phyloP scores from a whole-genome alignment of 2,113 vertebrate genomes.

The Chelonoidis abingdonii region DNA sequence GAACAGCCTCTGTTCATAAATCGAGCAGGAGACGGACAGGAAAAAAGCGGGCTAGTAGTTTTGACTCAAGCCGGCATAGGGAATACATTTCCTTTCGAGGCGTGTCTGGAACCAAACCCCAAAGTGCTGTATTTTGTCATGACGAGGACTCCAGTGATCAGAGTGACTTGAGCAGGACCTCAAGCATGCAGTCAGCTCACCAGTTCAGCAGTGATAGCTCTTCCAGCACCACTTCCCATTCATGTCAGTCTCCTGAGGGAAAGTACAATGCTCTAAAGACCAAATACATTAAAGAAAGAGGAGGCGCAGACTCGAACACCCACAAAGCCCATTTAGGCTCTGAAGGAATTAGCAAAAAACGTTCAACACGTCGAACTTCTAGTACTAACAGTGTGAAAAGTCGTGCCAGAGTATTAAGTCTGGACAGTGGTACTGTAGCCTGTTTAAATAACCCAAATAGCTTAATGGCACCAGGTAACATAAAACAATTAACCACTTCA shows the following conservation, averaged over 20 bases:
- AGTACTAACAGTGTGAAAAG: constrained; percentile 91
- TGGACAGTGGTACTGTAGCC: constrained; percentile 96
- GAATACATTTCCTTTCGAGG: constrained; percentile 90
- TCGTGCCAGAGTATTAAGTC: constrained; percentile 92
- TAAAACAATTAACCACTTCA: constrained; percentile 95
- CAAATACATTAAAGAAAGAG: constrained; percentile 83
- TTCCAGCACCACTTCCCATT: constrained; percentile 92
- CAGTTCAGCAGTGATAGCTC: constrained; percentile 96
- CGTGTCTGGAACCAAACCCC: constrained; percentile 88
- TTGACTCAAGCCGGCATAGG: constrained; percentile 94
- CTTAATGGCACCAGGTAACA: constrained; percentile 88
- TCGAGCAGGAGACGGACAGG: constrained; percentile 87
- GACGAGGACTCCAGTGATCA: constrained; percentile 97
- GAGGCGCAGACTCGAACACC: constrained; percentile 67
- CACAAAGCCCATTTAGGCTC: constrained; percentile 78
- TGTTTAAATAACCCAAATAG: constrained; percentile 92
- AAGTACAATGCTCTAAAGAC: constrained; percentile 86
- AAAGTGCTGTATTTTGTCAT: constrained; percentile 88
- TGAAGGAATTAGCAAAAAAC: constrained; percentile 82
- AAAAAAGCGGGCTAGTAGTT: constrained; percentile 97
- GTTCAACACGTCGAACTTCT: constrained; percentile 87
- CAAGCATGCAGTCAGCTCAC: constrained; percentile 92
- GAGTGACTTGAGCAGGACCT: constrained; percentile 95
- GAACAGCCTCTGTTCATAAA: constrained; percentile 82
- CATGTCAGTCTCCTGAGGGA: constrained; percentile 92